Evolutionary conservation across 2,888 invertebrate genomes (phyloP), one percentile per base, ranked within the genome.

Genomic region (Choristoneura rosaceana): DNA sequence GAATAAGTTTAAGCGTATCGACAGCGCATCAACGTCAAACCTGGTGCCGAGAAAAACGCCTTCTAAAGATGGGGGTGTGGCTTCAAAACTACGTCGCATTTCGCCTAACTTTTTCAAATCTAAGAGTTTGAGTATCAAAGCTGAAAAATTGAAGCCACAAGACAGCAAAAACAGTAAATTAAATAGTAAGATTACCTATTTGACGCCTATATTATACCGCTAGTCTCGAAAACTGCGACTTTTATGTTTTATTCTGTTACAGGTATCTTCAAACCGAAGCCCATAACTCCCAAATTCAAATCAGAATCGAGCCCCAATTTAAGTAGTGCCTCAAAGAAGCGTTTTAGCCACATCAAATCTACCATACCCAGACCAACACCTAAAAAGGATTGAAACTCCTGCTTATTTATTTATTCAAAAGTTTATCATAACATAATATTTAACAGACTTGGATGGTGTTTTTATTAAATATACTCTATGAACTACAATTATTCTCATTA

Each of bases 331-430:
- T 82, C 87, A 1, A 90, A 81, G 74, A 92, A 89, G 75, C 93
- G 91, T 76, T 93, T 79, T 75, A 91, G 90, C 73, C 92, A 93
- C 62, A 77, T 93, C 10, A 93, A 93, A 76, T 93, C 94, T 3
- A 93, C 94, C 25, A 93, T 94, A 80, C 94, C 94, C 2, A 85
- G 88, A 78, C 88, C 80, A 4, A 70, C 80, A 43, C 67, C 78
- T 41, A 92, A 87, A 77, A 90, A 90, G 79, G 87, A 92, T 77
- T 87, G 78, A 79, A 34, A 68, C 17, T 33, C 8, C 14, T 14
- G 10, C 7, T 65, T 60, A 69, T 75, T 64, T 71, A 75, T 68
- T 25, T 59, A 25, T 55, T 34, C 41, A 62, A 50, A 43, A 60
- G 9, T 73, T 64, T 43, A 66, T 52, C 34, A 41, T 34, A 41